Base-by-base conservation (phyloP, 2,797 vertebrate genomes). In the Pelobates cultripes region DNA sequence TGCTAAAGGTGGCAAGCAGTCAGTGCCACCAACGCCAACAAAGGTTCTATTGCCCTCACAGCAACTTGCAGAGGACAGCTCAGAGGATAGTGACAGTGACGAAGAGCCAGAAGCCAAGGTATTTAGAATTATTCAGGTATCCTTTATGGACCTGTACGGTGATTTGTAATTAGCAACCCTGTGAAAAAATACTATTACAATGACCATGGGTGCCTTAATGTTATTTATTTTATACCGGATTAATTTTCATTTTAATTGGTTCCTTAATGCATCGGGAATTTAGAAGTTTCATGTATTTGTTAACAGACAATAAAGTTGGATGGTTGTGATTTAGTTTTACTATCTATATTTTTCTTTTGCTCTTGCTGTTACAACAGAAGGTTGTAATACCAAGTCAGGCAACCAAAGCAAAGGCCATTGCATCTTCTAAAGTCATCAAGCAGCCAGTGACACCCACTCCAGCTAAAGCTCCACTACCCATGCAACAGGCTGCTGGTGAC, bases 391-490 rank as follows among this genome's bases (percentile, higher is more conserved):
- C 45, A n/a, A 3, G n/a, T 4, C 61, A 17, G n/a, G 3, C 17
- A 2, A 14, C 47, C 6, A 47, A 73, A 28, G 70, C 47, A 53
- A 73, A 10, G 8, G 17, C 70, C 17, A 64, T 17, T 7, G 6
- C 2, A 40, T 41, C 61, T 64, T 28, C 61, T 40, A 64, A 64
- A 64, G n/a, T n/a, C 5, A 42, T 17, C 4, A 73, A 41, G 47
- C 47, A 53, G 17, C 61, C 61, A 64, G 17, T 40, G 45, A 55
- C 47, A 4, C 70, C 15, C 14, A 13, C 4, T 47, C 45, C 85
- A 60, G 70, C 70, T 42, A 92, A 89, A 70, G 8, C 82, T 3
- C 81, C 69, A 3, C 15, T 70, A 70, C 43, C 43, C 15, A 17
- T 7, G 9, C 68, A 43, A 8, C 43, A 45, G n/a, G 7, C 69